Evolutionary conservation across 2,113 vertebrate genomes (phyloP), one percentile per base, ranked within the genome.

Genomic region (Tychaedon coryphoeus): DNA sequence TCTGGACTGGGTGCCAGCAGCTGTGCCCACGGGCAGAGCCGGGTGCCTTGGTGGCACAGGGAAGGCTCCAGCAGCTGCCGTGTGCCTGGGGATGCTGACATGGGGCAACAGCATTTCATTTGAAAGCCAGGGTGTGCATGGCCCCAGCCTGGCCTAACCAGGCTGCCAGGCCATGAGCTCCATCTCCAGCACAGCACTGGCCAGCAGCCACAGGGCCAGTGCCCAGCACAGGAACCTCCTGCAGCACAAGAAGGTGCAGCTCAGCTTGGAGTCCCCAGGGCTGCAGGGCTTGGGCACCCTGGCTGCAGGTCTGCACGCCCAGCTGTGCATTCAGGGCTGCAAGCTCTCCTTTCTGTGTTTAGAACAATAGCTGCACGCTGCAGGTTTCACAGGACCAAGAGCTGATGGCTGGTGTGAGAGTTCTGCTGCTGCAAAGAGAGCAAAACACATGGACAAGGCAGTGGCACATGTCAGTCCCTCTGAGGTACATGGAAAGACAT

Each of bases 151-250:
- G 69, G 22, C 12, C 14, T 3, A 2, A 9, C 16, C 60, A 8
- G 85, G 51, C 43, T 19, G 4, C 7, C 0, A 6, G 54, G 54
- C 61, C 54, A 1, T 24, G n/a, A n/a, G n/a, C n/a, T n/a, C n/a
- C n/a, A n/a, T n/a, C 60, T n/a, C 31, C 51, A 18, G 0, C 61
- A 66, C 34, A 0, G 33, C 38, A 38, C 38, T 38, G 72, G 25
- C 33, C 64, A 34, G 75, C 66, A 71, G 74, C 66, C 50, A 8
- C 6, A n/a, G 0, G 57, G 75, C 14, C 3, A 0, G 22, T 15
- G 67, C 8, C 58, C 14, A 31, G 5, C 22, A 0, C 31, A 11
- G 9, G 6, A 6, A 13, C 1, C 2, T 12, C 18, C n/a, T 23
- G 45, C 45, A 47, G 11, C 33, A 12, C 31, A 12, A 0, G n/a